phyloP scores from a whole-genome alignment of 2,797 vertebrate genomes.

The Pangasius mekongensis region DNA sequence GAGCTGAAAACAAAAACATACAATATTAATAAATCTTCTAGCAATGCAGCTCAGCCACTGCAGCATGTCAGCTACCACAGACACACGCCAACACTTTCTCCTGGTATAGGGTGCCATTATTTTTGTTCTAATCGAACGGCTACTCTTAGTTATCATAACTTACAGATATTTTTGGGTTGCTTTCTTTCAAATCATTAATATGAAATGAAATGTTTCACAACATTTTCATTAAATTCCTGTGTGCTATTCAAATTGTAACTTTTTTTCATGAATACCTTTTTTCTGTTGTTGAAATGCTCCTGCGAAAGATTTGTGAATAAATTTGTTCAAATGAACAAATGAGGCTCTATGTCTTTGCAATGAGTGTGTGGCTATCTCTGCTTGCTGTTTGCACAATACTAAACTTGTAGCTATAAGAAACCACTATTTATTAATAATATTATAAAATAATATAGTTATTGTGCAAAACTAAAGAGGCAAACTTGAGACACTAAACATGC shows the following conservation, averaged over 20 bases:
- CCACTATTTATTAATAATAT: background rate
- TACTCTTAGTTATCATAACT: background rate
- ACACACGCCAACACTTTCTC: background rate
- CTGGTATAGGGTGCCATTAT: background rate
- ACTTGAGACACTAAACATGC: background rate
- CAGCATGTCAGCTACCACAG: background rate
- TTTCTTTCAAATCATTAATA: background rate
- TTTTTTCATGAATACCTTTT: background rate
- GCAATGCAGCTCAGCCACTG: background rate
- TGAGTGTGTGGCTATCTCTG: background rate
- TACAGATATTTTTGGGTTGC: background rate
- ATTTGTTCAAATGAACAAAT: background rate
- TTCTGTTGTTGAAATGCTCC: background rate
- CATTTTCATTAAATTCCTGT: background rate
- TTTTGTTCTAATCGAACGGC: background rate
- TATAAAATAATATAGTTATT: background rate
- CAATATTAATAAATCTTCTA: too few species aligned
- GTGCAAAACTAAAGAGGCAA: background rate
- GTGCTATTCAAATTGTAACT: background rate
- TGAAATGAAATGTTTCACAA: background rate
- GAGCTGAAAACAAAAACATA: background rate
- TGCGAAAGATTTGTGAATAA: background rate
- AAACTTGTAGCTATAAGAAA: background rate
- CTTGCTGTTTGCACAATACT: background rate
- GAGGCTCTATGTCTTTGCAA: background rate